phyloP scores from a whole-genome alignment of 2,888 invertebrate species.

The Phaedon cochleariae region DNA sequence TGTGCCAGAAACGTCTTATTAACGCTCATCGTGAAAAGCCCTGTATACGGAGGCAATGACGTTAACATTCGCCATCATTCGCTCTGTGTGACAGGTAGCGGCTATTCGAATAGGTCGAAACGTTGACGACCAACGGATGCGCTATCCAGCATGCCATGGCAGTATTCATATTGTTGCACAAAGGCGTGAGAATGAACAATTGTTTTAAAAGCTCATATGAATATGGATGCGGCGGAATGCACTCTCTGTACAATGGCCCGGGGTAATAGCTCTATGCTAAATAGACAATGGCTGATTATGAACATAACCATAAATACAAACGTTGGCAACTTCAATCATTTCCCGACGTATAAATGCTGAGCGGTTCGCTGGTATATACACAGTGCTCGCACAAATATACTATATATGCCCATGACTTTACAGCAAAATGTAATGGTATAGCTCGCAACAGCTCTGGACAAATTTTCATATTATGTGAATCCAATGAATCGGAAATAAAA shows the following conservation, averaged over 20 bases:
- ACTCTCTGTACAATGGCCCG: constrained; percentile 57
- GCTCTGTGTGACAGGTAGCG: constrained; percentile 18
- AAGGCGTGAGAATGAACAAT: constrained; percentile 57
- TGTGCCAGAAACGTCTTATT: no score
- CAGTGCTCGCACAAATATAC: not conserved
- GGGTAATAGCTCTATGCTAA: constrained; percentile 60
- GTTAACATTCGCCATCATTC: not conserved
- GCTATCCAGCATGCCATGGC: constrained; percentile 33
- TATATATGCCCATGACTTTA: constrained; percentile 46
- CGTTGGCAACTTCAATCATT: constrained; percentile 61
- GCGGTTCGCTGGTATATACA: constrained; percentile 9
- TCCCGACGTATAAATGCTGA: constrained; percentile 48
- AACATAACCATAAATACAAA: constrained; percentile 61
- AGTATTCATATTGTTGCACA: constrained; percentile 51
- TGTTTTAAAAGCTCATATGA: constrained; percentile 61
- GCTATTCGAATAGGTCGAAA: not conserved
- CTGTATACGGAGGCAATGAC: not conserved
- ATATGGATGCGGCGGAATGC: constrained; percentile 60
- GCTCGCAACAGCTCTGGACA: no score
- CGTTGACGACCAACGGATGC: constrained; percentile 12
- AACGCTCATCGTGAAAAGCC: no score
- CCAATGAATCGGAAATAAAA: no score
- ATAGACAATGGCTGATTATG: constrained; percentile 63
- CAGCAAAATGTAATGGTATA: no score
- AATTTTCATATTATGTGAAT: no score